Conservation (phyloP, 2,888 invertebrate genomes). For the Encarsia formosa region DNA sequence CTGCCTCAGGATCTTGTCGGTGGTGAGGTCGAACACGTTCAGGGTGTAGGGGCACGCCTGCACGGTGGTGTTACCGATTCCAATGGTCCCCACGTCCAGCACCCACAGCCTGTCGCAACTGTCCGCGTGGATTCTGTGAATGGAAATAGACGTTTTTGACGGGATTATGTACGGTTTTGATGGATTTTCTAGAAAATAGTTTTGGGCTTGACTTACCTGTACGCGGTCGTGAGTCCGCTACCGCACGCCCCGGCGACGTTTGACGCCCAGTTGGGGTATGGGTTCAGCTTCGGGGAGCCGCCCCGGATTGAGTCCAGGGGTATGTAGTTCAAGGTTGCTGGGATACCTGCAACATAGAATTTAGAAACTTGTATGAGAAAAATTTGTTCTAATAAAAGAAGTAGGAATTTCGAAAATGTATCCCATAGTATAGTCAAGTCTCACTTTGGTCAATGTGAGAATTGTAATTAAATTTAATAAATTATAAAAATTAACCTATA, state of each 20-base stretch:
- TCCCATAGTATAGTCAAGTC: too few species aligned
- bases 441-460: too few species aligned
- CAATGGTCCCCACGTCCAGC: constrained; percentile 77
- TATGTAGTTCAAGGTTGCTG: constrained; percentile 77
- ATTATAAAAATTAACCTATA: too few species aligned
- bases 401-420: too few species aligned
- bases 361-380: too few species aligned
- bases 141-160: not conserved
- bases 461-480: too few species aligned
- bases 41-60: constrained; percentile 77
- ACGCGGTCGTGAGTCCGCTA: constrained; percentile 70
- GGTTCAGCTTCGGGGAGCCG: constrained; percentile 71
- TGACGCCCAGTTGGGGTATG: constrained; percentile 72
- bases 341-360: constrained; percentile 61
- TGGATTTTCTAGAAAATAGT: not conserved
- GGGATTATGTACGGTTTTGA: not conserved
- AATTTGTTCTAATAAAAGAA: too few species aligned
- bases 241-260: constrained; percentile 75
- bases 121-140: constrained; percentile 67
- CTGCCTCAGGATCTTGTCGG: constrained; percentile 65
- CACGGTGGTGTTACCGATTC: constrained; percentile 70
- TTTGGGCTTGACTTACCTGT: constrained; percentile 48
- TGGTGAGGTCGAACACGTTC: constrained; percentile 72
- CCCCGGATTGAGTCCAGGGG: constrained; percentile 62
- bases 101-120: constrained; percentile 79